Conservation (phyloP, 2,888 invertebrate species). For the Fabriciana adippe region DNA sequence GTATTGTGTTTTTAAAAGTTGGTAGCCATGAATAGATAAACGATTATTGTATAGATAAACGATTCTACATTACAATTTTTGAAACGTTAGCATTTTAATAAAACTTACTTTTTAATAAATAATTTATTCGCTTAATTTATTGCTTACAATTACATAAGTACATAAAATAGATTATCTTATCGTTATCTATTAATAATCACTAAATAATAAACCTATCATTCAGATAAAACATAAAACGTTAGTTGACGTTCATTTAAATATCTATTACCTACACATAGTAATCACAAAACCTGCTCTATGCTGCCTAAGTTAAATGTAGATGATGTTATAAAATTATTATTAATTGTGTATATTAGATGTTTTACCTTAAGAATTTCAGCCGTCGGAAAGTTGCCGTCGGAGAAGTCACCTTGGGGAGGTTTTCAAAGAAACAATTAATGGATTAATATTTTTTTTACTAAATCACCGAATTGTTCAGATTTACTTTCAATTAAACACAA, state of each 20-base stretch:
- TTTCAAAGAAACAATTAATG: not conserved
- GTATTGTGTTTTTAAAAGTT: too few species aligned
- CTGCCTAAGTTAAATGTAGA: too few species aligned
- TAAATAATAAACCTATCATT: slow-evolving; percentile 21
- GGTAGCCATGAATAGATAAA: too few species aligned
- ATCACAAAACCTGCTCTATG: too few species aligned
- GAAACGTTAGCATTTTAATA: too few species aligned
- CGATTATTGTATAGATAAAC: too few species aligned
- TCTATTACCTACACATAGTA: not conserved
- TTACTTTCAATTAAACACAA: slow-evolving; percentile 57
- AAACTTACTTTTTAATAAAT: not conserved
- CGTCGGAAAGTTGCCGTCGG: slow-evolving; percentile 58
- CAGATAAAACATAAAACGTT: slow-evolving; percentile 24
- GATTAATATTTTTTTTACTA: slow-evolving; percentile 15
- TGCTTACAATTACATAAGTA: slow-evolving; percentile 13
- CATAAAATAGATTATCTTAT: slow-evolving; percentile 4
- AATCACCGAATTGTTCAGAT: slow-evolving; percentile 47
- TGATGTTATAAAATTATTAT: too few species aligned
- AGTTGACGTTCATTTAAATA: not conserved
- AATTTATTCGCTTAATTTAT: not conserved
- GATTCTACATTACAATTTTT: too few species aligned
- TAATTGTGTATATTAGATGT: not conserved
- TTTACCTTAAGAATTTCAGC: slow-evolving; percentile 28
- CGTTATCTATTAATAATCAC: slow-evolving; percentile 17
- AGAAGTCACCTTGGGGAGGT: slow-evolving; percentile 9